Conservation (phyloP, 1,140 invertebrate genomes). For the Goniozus legneri region DNA sequence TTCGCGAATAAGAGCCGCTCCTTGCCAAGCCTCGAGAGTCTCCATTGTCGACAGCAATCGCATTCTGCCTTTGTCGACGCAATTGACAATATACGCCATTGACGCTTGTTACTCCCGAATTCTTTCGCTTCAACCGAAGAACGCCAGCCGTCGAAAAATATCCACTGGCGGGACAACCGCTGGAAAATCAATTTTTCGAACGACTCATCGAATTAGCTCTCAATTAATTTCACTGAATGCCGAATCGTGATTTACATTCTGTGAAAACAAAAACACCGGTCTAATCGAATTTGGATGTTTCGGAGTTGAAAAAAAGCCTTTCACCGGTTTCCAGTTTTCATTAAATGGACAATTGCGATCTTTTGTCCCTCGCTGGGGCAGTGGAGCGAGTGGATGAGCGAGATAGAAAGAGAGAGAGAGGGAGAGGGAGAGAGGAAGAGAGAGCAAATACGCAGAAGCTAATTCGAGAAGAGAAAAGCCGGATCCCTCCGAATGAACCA, state of each 20-base stretch:
- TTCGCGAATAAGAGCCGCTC: slow-evolving; percentile 12
- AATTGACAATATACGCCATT: slow-evolving; percentile 11
- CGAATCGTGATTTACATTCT: too few species aligned
- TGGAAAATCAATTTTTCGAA: too few species aligned
- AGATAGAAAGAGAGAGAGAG: too few species aligned
- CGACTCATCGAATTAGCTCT: slow-evolving; percentile 7
- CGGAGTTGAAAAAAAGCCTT: too few species aligned
- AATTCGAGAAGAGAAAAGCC: slow-evolving; percentile 14
- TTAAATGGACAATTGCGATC: too few species aligned
- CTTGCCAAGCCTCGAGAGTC: slow-evolving; percentile 6
- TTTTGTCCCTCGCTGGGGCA: background rate
- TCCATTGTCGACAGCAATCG: slow-evolving; percentile 19
- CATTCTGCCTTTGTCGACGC: slow-evolving; percentile 15
- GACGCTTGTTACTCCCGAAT: background rate
- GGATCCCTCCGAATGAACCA: slow-evolving; percentile 1
- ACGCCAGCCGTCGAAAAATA: too few species aligned
- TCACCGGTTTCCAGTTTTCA: background rate
- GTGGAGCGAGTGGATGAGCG: background rate
- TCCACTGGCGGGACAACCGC: too few species aligned
- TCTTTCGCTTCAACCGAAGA: too few species aligned
- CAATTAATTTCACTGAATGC: slow-evolving; percentile 1
- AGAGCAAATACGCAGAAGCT: too few species aligned
- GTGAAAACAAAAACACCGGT: too few species aligned
- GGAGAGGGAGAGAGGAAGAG: too few species aligned
- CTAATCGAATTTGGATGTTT: too few species aligned